phyloP scores from a whole-genome alignment of 2,113 vertebrate species.

The Centropus unirufus region DNA sequence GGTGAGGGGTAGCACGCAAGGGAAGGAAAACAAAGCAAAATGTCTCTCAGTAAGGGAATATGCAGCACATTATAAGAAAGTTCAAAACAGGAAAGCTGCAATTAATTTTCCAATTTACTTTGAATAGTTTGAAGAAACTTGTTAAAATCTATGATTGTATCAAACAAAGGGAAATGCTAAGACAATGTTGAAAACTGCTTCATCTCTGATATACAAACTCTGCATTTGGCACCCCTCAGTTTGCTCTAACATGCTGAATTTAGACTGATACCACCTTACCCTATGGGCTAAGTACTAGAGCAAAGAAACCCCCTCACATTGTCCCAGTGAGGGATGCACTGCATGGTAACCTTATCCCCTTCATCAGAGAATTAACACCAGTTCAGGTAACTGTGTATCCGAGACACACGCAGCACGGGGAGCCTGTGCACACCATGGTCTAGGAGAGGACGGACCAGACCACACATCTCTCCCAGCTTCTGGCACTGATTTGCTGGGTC shows the following conservation, averaged over 20 bases:
- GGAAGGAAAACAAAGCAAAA: not conserved
- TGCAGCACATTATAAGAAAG: not conserved
- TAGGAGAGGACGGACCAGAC: not conserved
- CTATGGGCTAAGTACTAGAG: not conserved
- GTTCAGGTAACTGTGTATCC: not conserved
- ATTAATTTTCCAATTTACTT: not conserved
- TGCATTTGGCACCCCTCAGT: not conserved
- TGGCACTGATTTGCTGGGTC: not conserved
- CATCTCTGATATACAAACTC: not conserved
- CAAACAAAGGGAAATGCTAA: not conserved
- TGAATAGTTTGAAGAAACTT: not conserved
- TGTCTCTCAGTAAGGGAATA: accelerated
- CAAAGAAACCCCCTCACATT: not conserved
- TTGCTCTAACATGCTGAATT: not conserved
- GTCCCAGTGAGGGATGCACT: not conserved
- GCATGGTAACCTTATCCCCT: not conserved
- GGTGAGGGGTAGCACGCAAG: not conserved
- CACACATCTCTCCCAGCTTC: not conserved
- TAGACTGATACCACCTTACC: accelerated
- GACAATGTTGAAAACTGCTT: not conserved
- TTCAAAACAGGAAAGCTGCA: not conserved
- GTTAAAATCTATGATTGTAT: not conserved
- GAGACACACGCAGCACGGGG: accelerated
- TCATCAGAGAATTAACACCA: not conserved
- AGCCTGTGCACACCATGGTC: not conserved